phyloP scores from a whole-genome alignment of 2,797 vertebrate genomes.

The Gouania willdenowi region DNA sequence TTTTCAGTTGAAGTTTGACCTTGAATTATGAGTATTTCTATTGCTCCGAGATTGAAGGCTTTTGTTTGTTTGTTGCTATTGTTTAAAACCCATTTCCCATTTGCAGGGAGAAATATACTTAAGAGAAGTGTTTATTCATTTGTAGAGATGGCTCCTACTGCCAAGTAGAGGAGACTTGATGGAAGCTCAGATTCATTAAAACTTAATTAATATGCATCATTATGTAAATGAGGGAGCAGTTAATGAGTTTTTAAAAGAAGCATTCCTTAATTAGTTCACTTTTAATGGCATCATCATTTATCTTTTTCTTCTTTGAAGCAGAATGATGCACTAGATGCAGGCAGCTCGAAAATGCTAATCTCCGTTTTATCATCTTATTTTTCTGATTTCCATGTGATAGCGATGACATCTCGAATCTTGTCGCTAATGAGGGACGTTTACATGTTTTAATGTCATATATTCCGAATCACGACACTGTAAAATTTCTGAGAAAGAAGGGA shows the following conservation, averaged over 20 bases:
- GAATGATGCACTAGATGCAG: constrained; percentile 94
- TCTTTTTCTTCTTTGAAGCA: constrained; percentile 99
- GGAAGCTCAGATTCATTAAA: constrained; percentile 99
- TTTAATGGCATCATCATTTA: constrained; percentile 99
- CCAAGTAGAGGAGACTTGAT: constrained; percentile 98
- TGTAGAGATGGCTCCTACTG: constrained; percentile 99
- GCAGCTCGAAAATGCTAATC: constrained; percentile 91
- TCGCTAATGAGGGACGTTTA: constrained; percentile 81
- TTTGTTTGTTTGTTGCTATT: constrained; percentile 85
- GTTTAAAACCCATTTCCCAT: constrained; percentile 92
- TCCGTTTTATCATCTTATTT: constrained; percentile 86
- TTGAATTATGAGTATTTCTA: constrained; percentile 65
- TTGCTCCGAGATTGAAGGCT: constrained; percentile 71
- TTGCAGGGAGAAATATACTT: constrained; percentile 94
- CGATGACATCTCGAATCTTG: constrained; percentile 65
- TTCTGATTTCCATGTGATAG: constrained; percentile 87
- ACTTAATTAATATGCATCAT: constrained; percentile 99
- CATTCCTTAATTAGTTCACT: constrained; percentile 99
- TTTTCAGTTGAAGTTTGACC: constrained; percentile 60
- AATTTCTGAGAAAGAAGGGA: constrained; percentile 8
- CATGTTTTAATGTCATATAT: constrained; percentile 66
- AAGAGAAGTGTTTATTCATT: constrained; percentile 99
- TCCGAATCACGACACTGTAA: constrained; percentile 53
- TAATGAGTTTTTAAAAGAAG: constrained; percentile 99
- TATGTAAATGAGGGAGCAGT: constrained; percentile 99